Conservation (phyloP, 2,888 invertebrate species). For the Hydrotaea diabolus region DNA sequence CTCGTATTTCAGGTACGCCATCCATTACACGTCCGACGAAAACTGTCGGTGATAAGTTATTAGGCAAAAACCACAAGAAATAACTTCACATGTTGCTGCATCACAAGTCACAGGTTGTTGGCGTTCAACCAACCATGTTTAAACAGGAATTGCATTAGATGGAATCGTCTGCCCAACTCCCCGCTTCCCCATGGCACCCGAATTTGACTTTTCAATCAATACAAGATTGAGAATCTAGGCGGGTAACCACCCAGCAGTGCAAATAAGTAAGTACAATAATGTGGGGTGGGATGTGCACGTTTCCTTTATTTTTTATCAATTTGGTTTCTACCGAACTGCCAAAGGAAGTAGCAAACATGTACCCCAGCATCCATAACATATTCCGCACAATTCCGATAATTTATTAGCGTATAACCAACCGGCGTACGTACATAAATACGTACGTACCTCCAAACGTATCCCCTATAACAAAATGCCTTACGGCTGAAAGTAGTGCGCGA, state of each 20-base stretch:
- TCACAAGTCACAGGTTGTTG: constrained; percentile 7
- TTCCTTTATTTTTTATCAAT: too few relatives aligned
- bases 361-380: background rate
- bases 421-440: too few relatives aligned
- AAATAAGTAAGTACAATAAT: too few relatives aligned
- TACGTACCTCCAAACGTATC: too few relatives aligned
- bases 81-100: constrained; percentile 7
- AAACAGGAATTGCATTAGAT: constrained; percentile 6
- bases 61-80: background rate
- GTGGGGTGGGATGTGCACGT: too few relatives aligned
- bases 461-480: constrained; percentile 41
- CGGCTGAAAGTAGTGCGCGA: constrained; percentile 10
- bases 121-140: background rate
- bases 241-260: too few relatives aligned
- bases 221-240: background rate
- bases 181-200: background rate
- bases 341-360: background rate
- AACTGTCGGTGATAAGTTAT: constrained; percentile 14
- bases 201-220: constrained; percentile 24
- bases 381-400: constrained; percentile 57
- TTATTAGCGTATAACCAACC: constrained; percentile 52
- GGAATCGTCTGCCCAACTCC: background rate
- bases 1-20: background rate
- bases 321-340: background rate
- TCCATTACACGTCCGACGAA: constrained; percentile 23